Evolutionary conservation across 2,797 vertebrate genomes (phyloP), one percentile per base, ranked within the genome.

Genomic region (Smutsia gigantea): DNA sequence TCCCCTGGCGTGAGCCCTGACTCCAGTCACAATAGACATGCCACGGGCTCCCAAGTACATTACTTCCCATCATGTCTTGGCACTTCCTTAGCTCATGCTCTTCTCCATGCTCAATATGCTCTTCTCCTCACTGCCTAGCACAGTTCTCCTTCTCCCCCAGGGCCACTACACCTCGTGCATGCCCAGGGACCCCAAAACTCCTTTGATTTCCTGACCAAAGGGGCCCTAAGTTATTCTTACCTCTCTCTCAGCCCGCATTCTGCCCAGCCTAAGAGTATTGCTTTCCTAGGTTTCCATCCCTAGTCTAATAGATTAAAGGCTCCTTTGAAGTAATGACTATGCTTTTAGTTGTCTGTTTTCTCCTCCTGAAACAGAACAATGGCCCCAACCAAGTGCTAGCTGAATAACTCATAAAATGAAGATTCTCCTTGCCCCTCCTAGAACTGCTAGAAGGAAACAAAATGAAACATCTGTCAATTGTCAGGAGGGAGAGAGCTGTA

Each of bases 271-370:
- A 5, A 82, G 42, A 75, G 3, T 90, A 4, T 72, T 92, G 53
- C 25, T 94, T 82, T 92, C 37, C 34, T 77, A 29, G 87, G 61
- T 96, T 95, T 92, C n/a, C 34, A 79, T 85, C n/a, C 55, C 21
- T 25, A 85, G 15, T 42, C n/a, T 83, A 49, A 86, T 77, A 90
- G 59, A 93, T 27, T 64, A 25, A 31, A 92, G n/a, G n/a, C 25
- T 82, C 12, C 53, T 93, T 66, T 64, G 34, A 87, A 87, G 55
- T 39, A 92, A 92, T 85, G 57, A 79, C 31, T 3, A 42, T 61
- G 29, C 11, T 37, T 87, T 92, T 69, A 92, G 75, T 79, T 79
- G 11, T 92, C 42, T 83, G 15, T 93, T 94, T 94, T 92, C 68
- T 88, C 19, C 13, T 75, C 27, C 55, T 89, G 59, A 91, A 79